Percentiles rank a stretch among this genome's conserved stretches.
These are phyloP conservation scores for Tipula confusa DNA, from an alignment of 2,888 invertebrate species.

Conservation along the genomic window DNA sequence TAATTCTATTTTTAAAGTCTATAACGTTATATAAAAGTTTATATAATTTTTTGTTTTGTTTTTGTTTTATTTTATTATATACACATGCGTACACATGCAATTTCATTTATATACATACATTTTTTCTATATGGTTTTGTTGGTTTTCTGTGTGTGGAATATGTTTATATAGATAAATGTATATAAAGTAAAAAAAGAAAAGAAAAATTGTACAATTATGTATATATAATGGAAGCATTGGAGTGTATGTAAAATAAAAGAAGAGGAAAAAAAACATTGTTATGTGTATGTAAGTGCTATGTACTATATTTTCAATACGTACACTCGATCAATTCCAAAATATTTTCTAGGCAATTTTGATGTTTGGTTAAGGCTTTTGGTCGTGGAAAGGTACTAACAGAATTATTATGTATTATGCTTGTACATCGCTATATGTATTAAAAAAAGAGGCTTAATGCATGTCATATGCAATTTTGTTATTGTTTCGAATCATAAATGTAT, in stretches of 20 bases:
- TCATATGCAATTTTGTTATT: slow-evolving; percentile 20
- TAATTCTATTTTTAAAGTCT: slow-evolving; percentile 16
- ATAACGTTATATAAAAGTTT: neutral
- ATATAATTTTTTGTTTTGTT: slow-evolving; percentile 6
- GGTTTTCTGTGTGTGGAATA: neutral
- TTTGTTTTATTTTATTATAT: neutral
- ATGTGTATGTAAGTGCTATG: neutral
- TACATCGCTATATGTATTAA: neutral
- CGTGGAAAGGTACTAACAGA: neutral
- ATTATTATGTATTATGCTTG: neutral
- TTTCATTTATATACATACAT: neutral
- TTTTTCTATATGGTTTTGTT: neutral
- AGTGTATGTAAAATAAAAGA: slow-evolving; percentile 20
- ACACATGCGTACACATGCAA: slow-evolving; percentile 12
- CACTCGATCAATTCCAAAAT: neutral
- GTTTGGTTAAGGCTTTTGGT: neutral
- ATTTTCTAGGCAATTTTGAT: neutral
- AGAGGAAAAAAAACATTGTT: neutral
- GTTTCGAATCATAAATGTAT: neutral
- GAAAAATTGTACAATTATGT: neutral
- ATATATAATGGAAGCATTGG: neutral
- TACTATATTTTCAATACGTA: neutral
- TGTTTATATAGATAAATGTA: too few relatives aligned
- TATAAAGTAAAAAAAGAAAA: slow-evolving; percentile 3
- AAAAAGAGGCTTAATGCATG: neutral